Evolutionary conservation across 2,888 invertebrate genomes (phyloP).

Genomic region (Schizotus pectinicornis): DNA sequence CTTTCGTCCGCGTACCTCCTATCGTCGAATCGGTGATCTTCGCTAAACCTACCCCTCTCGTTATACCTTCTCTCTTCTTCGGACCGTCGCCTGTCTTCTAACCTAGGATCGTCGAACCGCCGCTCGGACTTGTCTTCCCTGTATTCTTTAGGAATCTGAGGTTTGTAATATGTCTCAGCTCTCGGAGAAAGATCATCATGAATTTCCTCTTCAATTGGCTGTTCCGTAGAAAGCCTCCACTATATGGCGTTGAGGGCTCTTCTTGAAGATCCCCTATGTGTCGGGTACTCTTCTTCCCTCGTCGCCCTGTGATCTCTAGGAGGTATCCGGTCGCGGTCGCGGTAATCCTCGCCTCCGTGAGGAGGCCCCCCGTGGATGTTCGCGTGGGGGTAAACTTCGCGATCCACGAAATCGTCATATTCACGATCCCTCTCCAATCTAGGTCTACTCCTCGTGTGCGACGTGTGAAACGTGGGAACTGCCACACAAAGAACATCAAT

Average conservation of each 20-base stretch:
- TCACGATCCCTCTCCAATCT: slow-evolving; percentile 61
- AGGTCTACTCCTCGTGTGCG: slow-evolving; percentile 59
- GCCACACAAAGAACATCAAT: slow-evolving; percentile 29
- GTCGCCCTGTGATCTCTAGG: slow-evolving; percentile 48
- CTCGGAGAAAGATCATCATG: slow-evolving; percentile 55
- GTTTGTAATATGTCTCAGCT: slow-evolving; percentile 53
- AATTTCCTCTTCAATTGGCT: slow-evolving; percentile 59
- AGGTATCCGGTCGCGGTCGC: slow-evolving; percentile 47
- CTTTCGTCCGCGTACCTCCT: slow-evolving; percentile 30
- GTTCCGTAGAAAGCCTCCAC: slow-evolving; percentile 62
- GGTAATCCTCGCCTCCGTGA: slow-evolving; percentile 54
- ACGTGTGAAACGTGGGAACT: slow-evolving; percentile 59
- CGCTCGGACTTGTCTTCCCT: slow-evolving; percentile 46
- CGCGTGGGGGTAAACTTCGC: slow-evolving; percentile 46
- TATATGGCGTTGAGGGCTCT: slow-evolving; percentile 79
- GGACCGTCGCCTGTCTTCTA: slow-evolving; percentile 19
- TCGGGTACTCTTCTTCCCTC: slow-evolving; percentile 57
- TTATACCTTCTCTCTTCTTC: slow-evolving; percentile 34
- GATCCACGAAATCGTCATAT: slow-evolving; percentile 63
- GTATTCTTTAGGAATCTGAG: slow-evolving; percentile 55
- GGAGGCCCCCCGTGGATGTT: slow-evolving; percentile 43
- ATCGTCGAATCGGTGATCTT: slow-evolving; percentile 22
- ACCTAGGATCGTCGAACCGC: slow-evolving; percentile 27
- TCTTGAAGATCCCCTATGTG: slow-evolving; percentile 68
- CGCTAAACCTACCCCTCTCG: slow-evolving; percentile 23